Percentiles rank a stretch among this genome's conserved stretches.
Evolutionary conservation across 2,797 vertebrate species (phyloP).

Genomic region (Glossophaga mutica): DNA sequence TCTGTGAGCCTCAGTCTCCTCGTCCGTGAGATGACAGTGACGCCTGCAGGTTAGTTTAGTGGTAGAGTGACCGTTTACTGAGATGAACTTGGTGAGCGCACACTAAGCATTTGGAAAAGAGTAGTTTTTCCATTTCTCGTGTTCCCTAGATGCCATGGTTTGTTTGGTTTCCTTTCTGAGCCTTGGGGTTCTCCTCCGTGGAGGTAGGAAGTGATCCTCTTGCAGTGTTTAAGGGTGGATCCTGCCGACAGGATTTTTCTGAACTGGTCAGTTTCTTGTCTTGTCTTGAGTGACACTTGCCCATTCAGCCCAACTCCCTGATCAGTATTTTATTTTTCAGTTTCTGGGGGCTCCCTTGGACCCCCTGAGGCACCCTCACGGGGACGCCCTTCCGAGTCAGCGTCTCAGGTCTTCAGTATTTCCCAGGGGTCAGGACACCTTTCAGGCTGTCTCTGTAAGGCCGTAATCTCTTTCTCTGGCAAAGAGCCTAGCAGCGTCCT

Average conservation of each 20-base stretch:
- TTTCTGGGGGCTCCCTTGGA: neutral
- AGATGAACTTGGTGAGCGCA: neutral
- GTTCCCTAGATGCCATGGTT: neutral
- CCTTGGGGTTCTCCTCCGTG: neutral
- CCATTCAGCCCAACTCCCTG: neutral
- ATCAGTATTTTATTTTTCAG: neutral
- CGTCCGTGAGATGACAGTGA: neutral
- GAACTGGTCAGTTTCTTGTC: neutral
- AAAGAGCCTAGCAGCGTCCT: neutral
- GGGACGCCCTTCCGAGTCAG: neutral
- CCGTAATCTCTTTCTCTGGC: neutral
- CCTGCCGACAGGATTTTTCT: neutral
- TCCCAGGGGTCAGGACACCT: neutral
- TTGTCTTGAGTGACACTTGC: neutral
- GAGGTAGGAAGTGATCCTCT: neutral
- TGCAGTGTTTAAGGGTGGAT: neutral
- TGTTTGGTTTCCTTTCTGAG: neutral
- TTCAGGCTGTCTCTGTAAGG: neutral
- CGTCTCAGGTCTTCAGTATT: neutral
- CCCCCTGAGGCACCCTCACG: rapidly evolving
- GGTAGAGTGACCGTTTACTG: neutral
- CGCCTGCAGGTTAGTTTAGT: neutral
- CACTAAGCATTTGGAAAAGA: neutral
- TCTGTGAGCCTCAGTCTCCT: neutral
- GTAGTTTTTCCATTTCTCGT: neutral